Evolutionary conservation across 2,113 vertebrate species (phyloP).

Genomic region (Zosterops japonicus): DNA sequence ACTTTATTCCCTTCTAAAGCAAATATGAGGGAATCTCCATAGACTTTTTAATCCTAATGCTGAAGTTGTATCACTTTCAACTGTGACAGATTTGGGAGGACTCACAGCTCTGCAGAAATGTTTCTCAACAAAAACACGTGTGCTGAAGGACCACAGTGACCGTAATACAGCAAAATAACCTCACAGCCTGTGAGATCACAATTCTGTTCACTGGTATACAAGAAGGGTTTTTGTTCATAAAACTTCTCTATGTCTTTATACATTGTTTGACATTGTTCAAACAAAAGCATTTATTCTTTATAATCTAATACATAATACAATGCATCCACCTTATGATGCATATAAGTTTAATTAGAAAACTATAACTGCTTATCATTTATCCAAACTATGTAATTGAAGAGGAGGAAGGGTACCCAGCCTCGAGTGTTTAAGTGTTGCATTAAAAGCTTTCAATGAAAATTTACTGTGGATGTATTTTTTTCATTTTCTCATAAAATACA

Average conservation of each 20-base stretch:
- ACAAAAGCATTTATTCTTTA: conserved; percentile 58
- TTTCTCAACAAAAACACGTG: background rate
- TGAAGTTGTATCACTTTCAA: background rate
- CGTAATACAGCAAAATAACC: background rate
- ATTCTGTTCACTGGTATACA: background rate
- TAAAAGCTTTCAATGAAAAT: conserved; percentile 51
- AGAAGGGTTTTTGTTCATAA: background rate
- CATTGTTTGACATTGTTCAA: conserved; percentile 4
- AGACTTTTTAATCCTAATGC: background rate
- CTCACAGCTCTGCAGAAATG: background rate
- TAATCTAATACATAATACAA: conserved; percentile 45
- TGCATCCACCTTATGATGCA: conserved; percentile 38
- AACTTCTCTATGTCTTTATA: conserved; percentile 14
- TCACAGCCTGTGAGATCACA: background rate
- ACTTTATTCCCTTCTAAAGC: background rate
- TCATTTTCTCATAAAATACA: background rate
- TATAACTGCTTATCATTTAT: conserved; percentile 59
- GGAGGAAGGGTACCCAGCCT: conserved; percentile 35
- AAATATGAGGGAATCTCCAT: background rate
- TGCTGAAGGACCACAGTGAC: background rate
- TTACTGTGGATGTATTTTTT: background rate
- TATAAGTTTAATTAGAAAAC: conserved; percentile 70
- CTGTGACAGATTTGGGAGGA: background rate
- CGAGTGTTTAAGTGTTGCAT: conserved; percentile 27
- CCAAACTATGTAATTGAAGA: conserved; percentile 33